Percentiles rank a stretch among this genome's conserved stretches.
These are phyloP conservation scores for Orthosia cruda DNA, from an alignment of 2,888 invertebrate species.

Conservation along the genomic window DNA sequence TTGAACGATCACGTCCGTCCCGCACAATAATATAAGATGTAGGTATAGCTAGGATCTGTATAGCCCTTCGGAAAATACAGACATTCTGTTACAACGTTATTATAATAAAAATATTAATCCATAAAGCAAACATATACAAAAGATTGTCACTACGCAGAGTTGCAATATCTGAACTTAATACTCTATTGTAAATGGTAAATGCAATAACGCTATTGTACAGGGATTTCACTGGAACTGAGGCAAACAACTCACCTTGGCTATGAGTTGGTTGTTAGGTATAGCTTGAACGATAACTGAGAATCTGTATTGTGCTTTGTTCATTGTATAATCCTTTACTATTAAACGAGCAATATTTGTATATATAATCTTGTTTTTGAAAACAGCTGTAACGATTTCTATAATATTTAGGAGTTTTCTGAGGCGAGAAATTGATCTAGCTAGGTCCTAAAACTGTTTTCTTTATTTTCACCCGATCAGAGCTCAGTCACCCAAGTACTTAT, in stretches of 20 bases:
- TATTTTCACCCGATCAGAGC: no score
- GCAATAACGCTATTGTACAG: slow-evolving; percentile 43
- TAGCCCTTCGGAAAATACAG: no score
- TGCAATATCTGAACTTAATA: slow-evolving; percentile 48
- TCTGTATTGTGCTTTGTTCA: neutral
- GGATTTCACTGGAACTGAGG: slow-evolving; percentile 24
- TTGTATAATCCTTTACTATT: neutral
- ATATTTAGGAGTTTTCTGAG: no score
- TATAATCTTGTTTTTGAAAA: no score
- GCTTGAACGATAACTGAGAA: neutral
- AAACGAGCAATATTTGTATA: no score
- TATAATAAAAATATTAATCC: neutral
- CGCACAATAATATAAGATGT: no score
- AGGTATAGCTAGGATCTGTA: no score
- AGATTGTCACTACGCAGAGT: slow-evolving; percentile 11
- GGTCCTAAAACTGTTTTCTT: no score
- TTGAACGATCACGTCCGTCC: no score
- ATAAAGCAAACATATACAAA: slow-evolving; percentile 7
- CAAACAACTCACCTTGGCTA: neutral
- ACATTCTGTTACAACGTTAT: no score
- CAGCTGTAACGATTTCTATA: no score
- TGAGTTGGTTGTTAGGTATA: neutral
- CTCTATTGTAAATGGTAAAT: slow-evolving; percentile 49
- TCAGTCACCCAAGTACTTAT: neutral
- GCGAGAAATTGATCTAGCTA: no score